Conservation (phyloP, 2,888 invertebrate genomes). For the Hololepta plana region DNA sequence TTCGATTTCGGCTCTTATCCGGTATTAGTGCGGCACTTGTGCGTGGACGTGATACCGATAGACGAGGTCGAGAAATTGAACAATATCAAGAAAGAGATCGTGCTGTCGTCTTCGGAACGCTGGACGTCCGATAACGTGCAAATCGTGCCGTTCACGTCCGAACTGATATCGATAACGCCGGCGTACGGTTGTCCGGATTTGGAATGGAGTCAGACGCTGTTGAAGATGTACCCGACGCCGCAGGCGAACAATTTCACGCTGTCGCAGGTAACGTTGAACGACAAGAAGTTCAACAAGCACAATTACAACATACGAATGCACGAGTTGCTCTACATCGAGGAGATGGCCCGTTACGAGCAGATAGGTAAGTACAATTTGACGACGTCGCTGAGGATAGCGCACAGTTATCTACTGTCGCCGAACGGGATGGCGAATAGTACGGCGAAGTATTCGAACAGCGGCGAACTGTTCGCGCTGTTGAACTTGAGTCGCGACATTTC, state of each 20-base stretch:
- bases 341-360: conserved; percentile 54
- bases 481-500: conserved; percentile 54
- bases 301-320: conserved; percentile 60
- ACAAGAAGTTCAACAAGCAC: conserved; percentile 40
- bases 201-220: conserved; percentile 33
- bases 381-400: conserved; percentile 39
- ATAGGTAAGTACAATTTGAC: conserved; percentile 51
- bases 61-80: conserved; percentile 44
- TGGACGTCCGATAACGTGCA: conserved; percentile 32
- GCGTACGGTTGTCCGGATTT: conserved; percentile 15
- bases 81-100: conserved; percentile 42
- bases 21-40: conserved; percentile 44
- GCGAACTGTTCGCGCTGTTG: conserved; percentile 59
- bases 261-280: conserved; percentile 47
- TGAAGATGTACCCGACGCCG: conserved; percentile 46
- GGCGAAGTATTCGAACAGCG: conserved; percentile 57
- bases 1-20: conserved; percentile 55
- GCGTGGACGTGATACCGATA: conserved; percentile 58
- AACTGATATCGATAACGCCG: conserved; percentile 12
- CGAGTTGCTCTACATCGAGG: conserved; percentile 57
- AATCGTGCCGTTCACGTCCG: conserved; percentile 21
- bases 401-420: conserved; percentile 50
- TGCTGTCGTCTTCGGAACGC: conserved; percentile 39
- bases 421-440: conserved; percentile 48
- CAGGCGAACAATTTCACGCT: conserved; percentile 44